phyloP scores from a whole-genome alignment of 2,888 invertebrate species.

The Rhorus exstirpatorius region DNA sequence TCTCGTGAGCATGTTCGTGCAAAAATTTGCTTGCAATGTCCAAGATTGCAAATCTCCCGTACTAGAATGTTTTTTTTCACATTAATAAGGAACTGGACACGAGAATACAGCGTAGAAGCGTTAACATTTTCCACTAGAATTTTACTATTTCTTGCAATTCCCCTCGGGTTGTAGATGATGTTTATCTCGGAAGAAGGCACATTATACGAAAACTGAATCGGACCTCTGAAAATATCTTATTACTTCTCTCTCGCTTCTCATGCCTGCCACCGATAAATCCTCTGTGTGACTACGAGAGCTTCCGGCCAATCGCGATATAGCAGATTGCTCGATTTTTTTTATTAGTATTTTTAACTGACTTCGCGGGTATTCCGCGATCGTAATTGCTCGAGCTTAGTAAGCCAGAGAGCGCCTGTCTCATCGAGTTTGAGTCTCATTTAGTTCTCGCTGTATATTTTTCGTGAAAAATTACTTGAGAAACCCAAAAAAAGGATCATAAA shows the following conservation, averaged over 20 bases:
- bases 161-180: conserved; percentile 23
- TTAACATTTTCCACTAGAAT: background rate
- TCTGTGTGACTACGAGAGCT: conserved; percentile 26
- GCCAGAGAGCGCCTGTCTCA: background rate
- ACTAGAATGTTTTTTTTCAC: background rate
- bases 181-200: conserved; percentile 9
- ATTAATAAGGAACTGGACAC: background rate
- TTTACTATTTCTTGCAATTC: conserved; percentile 5
- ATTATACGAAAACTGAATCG: conserved; percentile 48
- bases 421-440: background rate
- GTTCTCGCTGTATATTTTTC: no score
- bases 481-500: background rate
- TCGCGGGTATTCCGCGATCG: conserved; percentile 45
- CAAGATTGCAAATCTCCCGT: background rate
- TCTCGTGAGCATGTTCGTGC: background rate
- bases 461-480: no score
- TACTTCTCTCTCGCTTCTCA: conserved; percentile 36
- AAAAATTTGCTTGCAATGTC: background rate
- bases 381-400: conserved; percentile 41
- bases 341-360: background rate
- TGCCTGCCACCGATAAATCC: conserved; percentile 11
- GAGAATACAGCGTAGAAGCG: background rate
- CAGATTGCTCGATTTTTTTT: conserved; percentile 35
- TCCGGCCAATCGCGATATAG: conserved; percentile 52
- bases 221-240: conserved; percentile 54